These are phyloP conservation scores for Brachyistius frenatus DNA, from an alignment of 2,113 vertebrate species.

Conservation along the genomic window DNA sequence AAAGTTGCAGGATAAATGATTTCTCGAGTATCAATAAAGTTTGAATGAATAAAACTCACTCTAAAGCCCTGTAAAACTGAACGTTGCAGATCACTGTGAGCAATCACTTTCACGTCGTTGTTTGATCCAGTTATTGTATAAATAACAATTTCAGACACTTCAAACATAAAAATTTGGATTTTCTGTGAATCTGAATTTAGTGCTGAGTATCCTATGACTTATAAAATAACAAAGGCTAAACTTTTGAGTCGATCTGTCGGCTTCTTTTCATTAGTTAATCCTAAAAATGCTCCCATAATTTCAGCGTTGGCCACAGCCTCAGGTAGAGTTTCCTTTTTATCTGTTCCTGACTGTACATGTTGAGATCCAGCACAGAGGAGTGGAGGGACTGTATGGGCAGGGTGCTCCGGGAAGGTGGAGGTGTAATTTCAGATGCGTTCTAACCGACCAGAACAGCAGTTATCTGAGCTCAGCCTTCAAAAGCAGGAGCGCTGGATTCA, in stretches of 20 bases:
- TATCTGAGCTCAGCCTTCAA: conserved; percentile 74
- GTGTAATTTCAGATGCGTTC: conserved; percentile 79
- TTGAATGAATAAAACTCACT: too few relatives aligned
- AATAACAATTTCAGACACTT: too few relatives aligned
- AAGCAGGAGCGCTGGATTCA: conserved; percentile 59
- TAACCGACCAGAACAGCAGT: conserved; percentile 67
- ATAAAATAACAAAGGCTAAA: too few relatives aligned
- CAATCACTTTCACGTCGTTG: too few relatives aligned
- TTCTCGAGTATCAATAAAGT: too few relatives aligned
- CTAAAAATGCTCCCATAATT: conserved; percentile 11
- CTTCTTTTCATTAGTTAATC: conserved; percentile 21
- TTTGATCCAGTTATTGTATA: too few relatives aligned
- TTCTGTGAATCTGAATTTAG: background rate
- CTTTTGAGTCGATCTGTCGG: background rate
- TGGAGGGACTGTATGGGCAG: conserved; percentile 25
- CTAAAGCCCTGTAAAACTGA: too few relatives aligned
- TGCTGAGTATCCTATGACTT: background rate
- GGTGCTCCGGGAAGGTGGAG: conserved; percentile 64
- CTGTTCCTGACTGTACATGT: conserved; percentile 25
- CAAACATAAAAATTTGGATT: too few relatives aligned
- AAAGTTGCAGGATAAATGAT: background rate
- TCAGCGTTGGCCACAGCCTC: background rate
- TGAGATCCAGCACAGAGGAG: conserved; percentile 17
- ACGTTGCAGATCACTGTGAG: too few relatives aligned
- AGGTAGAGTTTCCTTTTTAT: conserved; percentile 27